A percentile compares a stretch with the other conserved stretches of the same genome.
Conservation (phyloP, 2,113 vertebrate genomes). For the Chaetodon trifascialis region DNA sequence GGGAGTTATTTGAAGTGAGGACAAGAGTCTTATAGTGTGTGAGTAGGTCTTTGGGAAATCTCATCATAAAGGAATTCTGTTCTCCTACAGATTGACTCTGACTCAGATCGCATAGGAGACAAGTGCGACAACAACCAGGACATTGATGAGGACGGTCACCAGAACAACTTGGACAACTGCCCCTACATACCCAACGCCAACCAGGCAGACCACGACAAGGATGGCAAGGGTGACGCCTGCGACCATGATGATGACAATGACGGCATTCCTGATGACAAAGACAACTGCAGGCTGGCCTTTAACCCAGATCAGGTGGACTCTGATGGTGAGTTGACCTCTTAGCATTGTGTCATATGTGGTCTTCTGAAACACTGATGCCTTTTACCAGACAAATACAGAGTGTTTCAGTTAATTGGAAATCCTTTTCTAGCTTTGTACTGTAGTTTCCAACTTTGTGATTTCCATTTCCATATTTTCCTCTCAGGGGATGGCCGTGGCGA, state of each 20-base stretch:
- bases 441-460: neutral
- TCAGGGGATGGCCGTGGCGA: conserved; percentile 96
- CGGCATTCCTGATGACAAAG: conserved; percentile 96
- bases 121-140: conserved; percentile 98
- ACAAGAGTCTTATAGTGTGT: conserved; percentile 41
- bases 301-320: conserved; percentile 96
- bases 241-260: conserved; percentile 99
- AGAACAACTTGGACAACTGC: conserved; percentile 99
- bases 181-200: conserved; percentile 98
- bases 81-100: conserved; percentile 90
- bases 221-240: conserved; percentile 97
- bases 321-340: conserved; percentile 88
- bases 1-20: conserved; percentile 40
- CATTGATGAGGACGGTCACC: conserved; percentile 98
- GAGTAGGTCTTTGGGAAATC: conserved; percentile 24
- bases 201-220: conserved; percentile 98
- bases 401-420: neutral
- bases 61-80: conserved; percentile 66
- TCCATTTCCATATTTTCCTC: conserved; percentile 2
- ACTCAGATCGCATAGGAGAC: conserved; percentile 96
- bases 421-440: neutral
- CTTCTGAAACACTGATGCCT: neutral
- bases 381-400: neutral
- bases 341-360: neutral
- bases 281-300: conserved; percentile 93